Base-by-base conservation (phyloP, 2,797 vertebrate species). In the Bufotes viridis region DNA sequence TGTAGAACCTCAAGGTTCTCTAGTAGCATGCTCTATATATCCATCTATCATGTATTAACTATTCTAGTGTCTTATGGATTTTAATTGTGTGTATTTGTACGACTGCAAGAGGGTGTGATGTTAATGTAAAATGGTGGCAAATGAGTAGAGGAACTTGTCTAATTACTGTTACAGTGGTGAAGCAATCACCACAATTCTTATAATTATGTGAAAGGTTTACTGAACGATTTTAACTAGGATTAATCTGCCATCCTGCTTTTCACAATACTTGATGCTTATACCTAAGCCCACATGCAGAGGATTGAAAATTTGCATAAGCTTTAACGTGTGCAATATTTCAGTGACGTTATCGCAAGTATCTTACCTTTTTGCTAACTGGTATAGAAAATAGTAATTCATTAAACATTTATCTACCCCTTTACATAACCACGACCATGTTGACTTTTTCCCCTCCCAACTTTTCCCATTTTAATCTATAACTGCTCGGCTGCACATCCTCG, bases 401-500 rank as follows among this genome's bases (percentile, higher is more conserved):
- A 65, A 85, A 78, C 74, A 67, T 85, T 85, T 78, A 85, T 75
- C 60, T 55, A 7, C 61, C 58, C 42, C n/a, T 85, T 78, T 85
- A 78, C 20, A 53, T 85, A 85, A 78, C 72, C 42, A 18, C 17
- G 84, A 78, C 84, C 74, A 85, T 85, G 60, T 75, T 78, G 29
- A 65, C 74, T 85, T 85, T 18, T 26, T 65, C 74, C 58, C 42
- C 72, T 85, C 74, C 84, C n/a, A 85, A 53, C 70, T 20, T 61
- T 78, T 76, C 74, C 74, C 84, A 55, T 85, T 85, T 78, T 85
- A 85, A 85, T 85, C 84, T 85, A 78, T 78, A 85, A 85, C 84
- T 85, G 84, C 84, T 85, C 84, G 78, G 74, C 49, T 85, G 84
- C 58, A 85, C 84, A 85, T 65, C 74, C 84, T 85, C 58, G 84